Percentiles rank a stretch among this genome's conserved stretches.
phyloP scores from a whole-genome alignment of 1,140 invertebrate genomes.

The Zaprionus kolodkinae region DNA sequence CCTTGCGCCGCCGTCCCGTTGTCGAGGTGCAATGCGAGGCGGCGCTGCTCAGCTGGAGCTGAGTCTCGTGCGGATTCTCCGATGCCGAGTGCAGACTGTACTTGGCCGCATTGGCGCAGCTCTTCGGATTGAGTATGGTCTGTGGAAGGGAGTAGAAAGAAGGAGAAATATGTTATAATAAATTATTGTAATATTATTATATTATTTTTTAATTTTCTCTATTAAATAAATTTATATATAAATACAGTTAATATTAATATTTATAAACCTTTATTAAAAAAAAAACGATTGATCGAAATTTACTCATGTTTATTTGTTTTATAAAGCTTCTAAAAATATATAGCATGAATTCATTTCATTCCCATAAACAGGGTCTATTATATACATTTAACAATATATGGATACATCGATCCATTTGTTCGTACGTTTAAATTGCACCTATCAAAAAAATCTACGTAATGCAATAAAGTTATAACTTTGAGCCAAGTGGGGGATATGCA shows the following conservation, averaged over 20 bases:
- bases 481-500: background rate
- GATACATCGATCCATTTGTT: too few relatives aligned
- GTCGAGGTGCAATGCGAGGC: slow-evolving; percentile 85
- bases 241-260: background rate
- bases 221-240: background rate
- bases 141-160: slow-evolving; percentile 38
- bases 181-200: too few relatives aligned
- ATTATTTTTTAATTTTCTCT: background rate
- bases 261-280: too few relatives aligned
- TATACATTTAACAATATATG: too few relatives aligned
- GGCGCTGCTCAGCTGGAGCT: slow-evolving; percentile 62
- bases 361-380: too few relatives aligned
- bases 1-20: slow-evolving; percentile 86
- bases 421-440: too few relatives aligned
- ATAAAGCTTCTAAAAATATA: background rate
- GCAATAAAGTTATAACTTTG: background rate
- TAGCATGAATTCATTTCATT: too few relatives aligned
- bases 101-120: slow-evolving; percentile 70
- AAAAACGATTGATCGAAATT: too few relatives aligned
- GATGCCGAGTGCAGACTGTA: slow-evolving; percentile 65
- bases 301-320: background rate
- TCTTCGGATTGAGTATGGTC: slow-evolving; percentile 80
- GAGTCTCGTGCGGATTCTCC: slow-evolving; percentile 54
- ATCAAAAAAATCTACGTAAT: too few relatives aligned
- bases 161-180: background rate